Conservation (phyloP, 2,888 invertebrate genomes). For the Heteropelma amictum region DNA sequence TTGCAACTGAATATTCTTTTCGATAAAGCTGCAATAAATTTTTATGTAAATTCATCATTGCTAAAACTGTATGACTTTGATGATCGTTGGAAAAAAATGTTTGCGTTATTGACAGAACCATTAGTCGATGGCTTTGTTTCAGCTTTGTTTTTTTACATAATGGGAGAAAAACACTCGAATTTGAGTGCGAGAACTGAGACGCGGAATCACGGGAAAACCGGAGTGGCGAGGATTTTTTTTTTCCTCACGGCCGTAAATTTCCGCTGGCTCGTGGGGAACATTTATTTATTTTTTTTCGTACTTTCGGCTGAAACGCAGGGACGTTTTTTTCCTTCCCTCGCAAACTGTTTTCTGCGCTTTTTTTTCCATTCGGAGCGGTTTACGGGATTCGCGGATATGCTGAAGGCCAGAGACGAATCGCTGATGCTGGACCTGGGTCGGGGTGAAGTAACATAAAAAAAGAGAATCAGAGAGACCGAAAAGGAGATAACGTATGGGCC, state of each 20-base stretch:
- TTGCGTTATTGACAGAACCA: neutral
- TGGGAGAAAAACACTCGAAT: neutral
- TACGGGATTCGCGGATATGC: constrained; percentile 14
- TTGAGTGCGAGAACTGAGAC: neutral
- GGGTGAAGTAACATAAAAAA: constrained; percentile 36
- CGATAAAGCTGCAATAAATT: neutral
- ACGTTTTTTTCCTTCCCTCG: constrained; percentile 18
- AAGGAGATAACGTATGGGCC: constrained; percentile 54
- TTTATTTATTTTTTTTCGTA: constrained; percentile 45
- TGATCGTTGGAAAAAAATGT: too few species aligned
- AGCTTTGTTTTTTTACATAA: neutral
- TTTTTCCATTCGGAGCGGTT: constrained; percentile 20
- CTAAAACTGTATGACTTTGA: neutral
- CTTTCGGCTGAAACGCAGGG: constrained; percentile 33
- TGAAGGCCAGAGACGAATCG: constrained; percentile 16
- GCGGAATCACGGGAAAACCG: constrained; percentile 54
- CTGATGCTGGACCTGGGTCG: constrained; percentile 17
- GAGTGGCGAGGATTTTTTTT: constrained; percentile 52
- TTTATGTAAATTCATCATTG: neutral
- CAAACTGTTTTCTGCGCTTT: constrained; percentile 42
- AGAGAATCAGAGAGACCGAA: neutral
- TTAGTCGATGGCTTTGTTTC: neutral
- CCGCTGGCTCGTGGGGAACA: constrained; percentile 47
- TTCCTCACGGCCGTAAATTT: constrained; percentile 66
- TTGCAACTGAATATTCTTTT: too few species aligned